phyloP scores from a whole-genome alignment of 2,888 invertebrate genomes.

The Campaea margaritaria region DNA sequence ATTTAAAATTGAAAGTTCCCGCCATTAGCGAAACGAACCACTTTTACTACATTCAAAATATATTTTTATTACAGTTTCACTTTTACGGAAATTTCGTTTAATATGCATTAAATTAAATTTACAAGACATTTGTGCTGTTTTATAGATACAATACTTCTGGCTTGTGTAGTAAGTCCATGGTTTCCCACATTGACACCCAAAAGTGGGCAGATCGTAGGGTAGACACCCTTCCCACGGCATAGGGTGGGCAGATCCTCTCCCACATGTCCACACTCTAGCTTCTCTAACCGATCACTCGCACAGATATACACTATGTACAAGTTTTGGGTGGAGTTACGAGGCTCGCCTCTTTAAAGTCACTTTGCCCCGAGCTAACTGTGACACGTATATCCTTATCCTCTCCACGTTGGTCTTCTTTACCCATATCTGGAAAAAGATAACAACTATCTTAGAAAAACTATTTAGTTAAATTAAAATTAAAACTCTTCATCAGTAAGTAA shows the following conservation, averaged over 20 bases:
- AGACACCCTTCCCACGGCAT: background rate
- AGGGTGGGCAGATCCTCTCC: constrained; percentile 3
- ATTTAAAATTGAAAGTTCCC: too few relatives aligned
- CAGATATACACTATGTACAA: constrained; percentile 43
- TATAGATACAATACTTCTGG: constrained; percentile 1
- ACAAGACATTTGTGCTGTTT: background rate
- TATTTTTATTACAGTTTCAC: too few relatives aligned
- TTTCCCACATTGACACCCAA: background rate
- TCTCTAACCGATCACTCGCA: constrained; percentile 39
- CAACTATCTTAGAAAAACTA: background rate
- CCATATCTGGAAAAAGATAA: constrained; percentile 89
- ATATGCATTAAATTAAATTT: too few relatives aligned
- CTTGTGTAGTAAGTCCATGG: background rate
- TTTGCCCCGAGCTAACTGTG: constrained; percentile 94
- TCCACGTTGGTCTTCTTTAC: constrained; percentile 91
- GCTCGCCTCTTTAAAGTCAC: constrained; percentile 94
- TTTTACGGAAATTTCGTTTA: too few relatives aligned
- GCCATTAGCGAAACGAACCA: too few relatives aligned
- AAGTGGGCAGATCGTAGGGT: background rate
- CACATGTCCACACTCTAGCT: constrained; percentile 37
- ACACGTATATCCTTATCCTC: constrained; percentile 93
- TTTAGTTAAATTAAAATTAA: too few relatives aligned
- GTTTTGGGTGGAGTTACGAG: constrained; percentile 77
- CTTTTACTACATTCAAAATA: too few relatives aligned
- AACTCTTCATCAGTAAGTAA: too few relatives aligned